Evolutionary conservation across 2,797 vertebrate genomes (phyloP), one percentile per base, ranked within the genome.

Genomic region (Tragopan temminckii): DNA sequence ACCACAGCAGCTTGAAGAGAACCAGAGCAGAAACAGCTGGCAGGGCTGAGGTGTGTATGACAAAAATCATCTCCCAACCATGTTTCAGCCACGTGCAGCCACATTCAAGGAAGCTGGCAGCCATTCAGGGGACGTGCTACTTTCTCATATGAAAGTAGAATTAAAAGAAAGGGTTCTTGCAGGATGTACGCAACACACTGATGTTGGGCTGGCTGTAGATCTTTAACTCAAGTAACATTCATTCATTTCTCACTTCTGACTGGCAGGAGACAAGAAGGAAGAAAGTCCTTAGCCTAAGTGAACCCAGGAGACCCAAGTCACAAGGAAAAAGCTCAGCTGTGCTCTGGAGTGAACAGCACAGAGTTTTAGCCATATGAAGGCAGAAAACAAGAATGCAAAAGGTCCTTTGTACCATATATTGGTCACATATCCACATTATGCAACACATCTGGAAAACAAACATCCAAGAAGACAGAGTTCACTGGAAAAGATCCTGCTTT

Each of bases 1-100:
- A 85, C 48, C 89, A 92, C 62, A 53, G 13, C 89, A 92, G 24
- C 1, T 70, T 43, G 29, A 90, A 46, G 50, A 82, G 36, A 89
- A 83, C 45, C 42, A 82, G 75, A 36, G 45, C 38, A 71, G 78
- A 48, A 79, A 77, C 29, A 82, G 79, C 9, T 61, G 64, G 81
- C 59, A 90, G 46, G 40, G 45, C 57, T 74, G 63, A 85, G 63
- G 74, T 93, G 70, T 81, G 85, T 85, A 40, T 36, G 55, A 79
- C 59, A 90, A 72, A 90, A 89, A 89, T 62, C 4, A 68, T 62
- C 58, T 75, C 63, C 81, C 76, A 83, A 72, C 48, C 70, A 70
- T 42, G 0, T 67, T 80, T 79, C 33, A 94, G 70, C 91, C 88
- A 89, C 57, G 75, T 91, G 93, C 83, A 94, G 85, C 57, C 83